Evolutionary conservation across 2,888 invertebrate species (phyloP), one percentile per base, ranked within the genome.

Genomic region (Sisyra nigra): DNA sequence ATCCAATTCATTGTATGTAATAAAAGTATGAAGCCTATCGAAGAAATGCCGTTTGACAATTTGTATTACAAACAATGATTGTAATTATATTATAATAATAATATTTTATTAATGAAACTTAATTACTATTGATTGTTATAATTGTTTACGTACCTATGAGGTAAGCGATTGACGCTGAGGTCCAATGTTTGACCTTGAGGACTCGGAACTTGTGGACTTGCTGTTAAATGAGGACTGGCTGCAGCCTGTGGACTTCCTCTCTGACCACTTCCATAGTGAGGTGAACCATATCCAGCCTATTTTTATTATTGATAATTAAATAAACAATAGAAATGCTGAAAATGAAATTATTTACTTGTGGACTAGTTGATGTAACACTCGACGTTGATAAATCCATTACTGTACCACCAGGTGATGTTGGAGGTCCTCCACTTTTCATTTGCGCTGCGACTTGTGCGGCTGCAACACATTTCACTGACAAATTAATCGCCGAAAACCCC

Each of bases 161-260:
- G 78, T 63, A 86, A 74, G 64, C 85, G 74, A 65, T 82, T 85
- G 54, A 88, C 86, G 65, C 86, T 86, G 62, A 87, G 76, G 69
- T 88, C 87, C 62, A 87, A 72, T 55, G 87, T 87, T 64, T 88
- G 87, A 55, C 87, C 87, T 68, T 87, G 87, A 49, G 87, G 87
- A 69, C 86, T 87, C 57, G 87, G 86, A 66, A 86, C 86, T 71
- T 86, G 85, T 50, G 86, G 86, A 67, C 86, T 86, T 57, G 85
- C 80, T 51, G 84, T 78, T 53, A 80, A 74, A 59, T 80, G 79
- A 50, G 87, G 87, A 65, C 85, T 86, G 50, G 85, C 80, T 52
- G 85, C 85, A 46, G 85, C 84, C 63, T 82, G 85, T 51, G 86
- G 86, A 63, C 84, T 84, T 54, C 82, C 81, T 50, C 79, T 72